phyloP scores from a whole-genome alignment of 2,113 vertebrate genomes.

The Pachycephala philippinensis region DNA sequence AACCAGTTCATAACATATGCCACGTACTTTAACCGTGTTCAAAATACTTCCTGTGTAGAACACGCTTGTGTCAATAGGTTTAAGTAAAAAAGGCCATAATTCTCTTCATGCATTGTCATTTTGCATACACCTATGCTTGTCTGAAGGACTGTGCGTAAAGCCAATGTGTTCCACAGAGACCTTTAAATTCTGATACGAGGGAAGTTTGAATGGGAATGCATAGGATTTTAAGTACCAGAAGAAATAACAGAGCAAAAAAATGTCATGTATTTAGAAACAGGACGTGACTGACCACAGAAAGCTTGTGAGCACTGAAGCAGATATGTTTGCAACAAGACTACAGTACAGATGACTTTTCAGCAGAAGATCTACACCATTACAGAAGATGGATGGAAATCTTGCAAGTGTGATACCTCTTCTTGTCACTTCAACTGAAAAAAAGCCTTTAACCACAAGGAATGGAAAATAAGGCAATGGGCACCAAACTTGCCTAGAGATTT shows the following conservation, averaged over 20 bases:
- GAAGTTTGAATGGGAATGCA: background rate
- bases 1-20: accelerated
- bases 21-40: background rate
- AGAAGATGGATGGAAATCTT: background rate
- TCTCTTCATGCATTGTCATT: background rate
- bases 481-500: background rate
- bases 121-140: background rate
- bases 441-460: background rate
- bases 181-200: background rate
- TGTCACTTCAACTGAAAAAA: background rate
- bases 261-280: background rate
- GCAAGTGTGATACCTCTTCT: background rate
- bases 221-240: background rate
- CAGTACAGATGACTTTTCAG: background rate
- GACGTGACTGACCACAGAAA: background rate
- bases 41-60: background rate
- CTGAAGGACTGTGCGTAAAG: background rate
- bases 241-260: background rate
- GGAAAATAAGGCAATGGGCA: background rate
- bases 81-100: background rate
- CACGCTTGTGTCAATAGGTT: background rate
- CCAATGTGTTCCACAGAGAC: background rate
- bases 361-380: background rate
- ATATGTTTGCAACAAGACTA: background rate
- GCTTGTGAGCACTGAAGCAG: background rate